These are phyloP conservation scores for Nanorana parkeri DNA, from an alignment of 2,113 vertebrate species.

Conservation along the genomic window DNA sequence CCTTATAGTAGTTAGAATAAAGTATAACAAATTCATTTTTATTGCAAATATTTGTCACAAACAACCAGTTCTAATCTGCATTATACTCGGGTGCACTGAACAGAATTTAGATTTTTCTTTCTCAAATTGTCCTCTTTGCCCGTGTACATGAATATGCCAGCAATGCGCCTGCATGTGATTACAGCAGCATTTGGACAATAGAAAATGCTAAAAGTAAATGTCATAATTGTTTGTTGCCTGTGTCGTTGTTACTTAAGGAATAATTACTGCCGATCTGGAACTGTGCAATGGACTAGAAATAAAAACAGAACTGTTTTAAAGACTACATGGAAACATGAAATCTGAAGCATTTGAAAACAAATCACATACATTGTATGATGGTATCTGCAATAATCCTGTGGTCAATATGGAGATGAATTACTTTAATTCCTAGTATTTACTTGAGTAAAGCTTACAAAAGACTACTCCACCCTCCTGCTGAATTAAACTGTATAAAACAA, in stretches of 20 bases:
- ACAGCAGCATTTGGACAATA: no score
- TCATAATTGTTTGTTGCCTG: conserved; percentile 17
- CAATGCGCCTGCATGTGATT: no score
- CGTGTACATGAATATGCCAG: no score
- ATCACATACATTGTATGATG: conserved; percentile 5
- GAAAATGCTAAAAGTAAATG: neutral
- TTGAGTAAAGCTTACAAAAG: conserved; percentile 23
- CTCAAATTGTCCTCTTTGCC: no score
- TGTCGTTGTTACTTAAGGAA: neutral
- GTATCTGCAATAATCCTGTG: conserved; percentile 8
- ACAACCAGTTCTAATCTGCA: no score
- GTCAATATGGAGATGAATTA: conserved; percentile 25
- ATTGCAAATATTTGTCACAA: no score
- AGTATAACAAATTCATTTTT: no score
- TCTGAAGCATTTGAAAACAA: conserved; percentile 3
- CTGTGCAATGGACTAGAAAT: neutral
- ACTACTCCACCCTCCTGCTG: conserved; percentile 1
- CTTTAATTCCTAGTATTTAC: conserved; percentile 24
- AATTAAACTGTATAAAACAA: conserved; percentile 5
- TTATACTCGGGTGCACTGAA: no score
- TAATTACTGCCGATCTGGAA: neutral
- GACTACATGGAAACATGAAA: neutral
- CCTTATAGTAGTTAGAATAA: no score
- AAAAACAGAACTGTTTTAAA: neutral
- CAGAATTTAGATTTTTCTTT: no score